Percentiles rank a stretch among this genome's conserved stretches.
Conservation (phyloP, 1,140 invertebrate species). For the Hyles euphorbiae region DNA sequence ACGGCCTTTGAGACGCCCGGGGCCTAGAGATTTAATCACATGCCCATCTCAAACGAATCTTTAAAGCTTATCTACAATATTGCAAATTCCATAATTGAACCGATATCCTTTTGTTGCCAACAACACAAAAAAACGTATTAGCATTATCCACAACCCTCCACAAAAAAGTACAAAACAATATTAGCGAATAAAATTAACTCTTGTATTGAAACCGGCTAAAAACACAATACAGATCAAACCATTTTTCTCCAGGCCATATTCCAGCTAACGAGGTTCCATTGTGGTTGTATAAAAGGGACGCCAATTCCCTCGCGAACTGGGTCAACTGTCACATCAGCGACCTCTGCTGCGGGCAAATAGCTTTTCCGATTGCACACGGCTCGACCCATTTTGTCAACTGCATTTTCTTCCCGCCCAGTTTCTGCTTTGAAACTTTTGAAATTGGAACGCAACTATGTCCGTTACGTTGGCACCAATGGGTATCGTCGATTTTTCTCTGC, state of each 20-base stretch:
- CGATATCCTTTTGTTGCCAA: no score
- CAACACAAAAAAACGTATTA: no score
- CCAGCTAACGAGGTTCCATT: conserved; percentile 41
- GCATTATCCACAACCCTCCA: no score
- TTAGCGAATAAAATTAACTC: neutral
- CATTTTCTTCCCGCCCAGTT: conserved; percentile 4
- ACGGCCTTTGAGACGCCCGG: no score
- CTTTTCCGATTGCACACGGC: conserved; percentile 31
- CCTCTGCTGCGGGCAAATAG: conserved; percentile 29
- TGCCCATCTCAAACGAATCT: no score
- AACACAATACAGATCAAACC: conserved; percentile 4
- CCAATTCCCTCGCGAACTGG: conserved; percentile 27
- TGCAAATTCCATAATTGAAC: no score
- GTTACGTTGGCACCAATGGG: no score
- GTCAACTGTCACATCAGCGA: conserved; percentile 34
- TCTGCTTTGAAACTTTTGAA: neutral
- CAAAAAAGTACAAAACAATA: no score
- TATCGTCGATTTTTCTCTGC: conserved; percentile 2
- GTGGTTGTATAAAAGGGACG: conserved; percentile 33
- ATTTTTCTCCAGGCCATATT: conserved; percentile 10
- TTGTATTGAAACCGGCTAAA: neutral
- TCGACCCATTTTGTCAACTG: conserved; percentile 9
- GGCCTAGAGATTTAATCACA: no score
- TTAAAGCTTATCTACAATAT: no score
- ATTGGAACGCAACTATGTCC: neutral